Evolutionary conservation across 2,113 vertebrate genomes (phyloP).

Genomic region (Hirundichthys speculiger): DNA sequence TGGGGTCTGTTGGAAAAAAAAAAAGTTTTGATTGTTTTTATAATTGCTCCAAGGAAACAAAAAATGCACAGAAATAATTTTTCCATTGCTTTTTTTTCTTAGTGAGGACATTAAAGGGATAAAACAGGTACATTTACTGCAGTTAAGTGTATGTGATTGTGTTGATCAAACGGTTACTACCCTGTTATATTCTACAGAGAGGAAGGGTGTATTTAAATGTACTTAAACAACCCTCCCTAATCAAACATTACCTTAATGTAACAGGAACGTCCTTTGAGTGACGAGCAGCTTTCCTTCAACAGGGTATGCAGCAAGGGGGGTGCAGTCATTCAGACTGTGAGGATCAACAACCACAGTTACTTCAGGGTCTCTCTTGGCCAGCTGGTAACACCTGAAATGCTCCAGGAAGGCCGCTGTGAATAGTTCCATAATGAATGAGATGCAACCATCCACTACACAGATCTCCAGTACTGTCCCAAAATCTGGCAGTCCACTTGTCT

Average conservation of each 20-base stretch:
- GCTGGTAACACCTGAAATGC: slow-evolving; percentile 25
- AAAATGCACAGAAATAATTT: no score
- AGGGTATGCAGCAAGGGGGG: slow-evolving; percentile 25
- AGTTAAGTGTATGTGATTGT: no score
- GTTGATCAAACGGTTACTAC: no score
- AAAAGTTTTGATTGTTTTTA: no score
- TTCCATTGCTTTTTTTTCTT: no score
- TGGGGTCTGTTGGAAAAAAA: no score
- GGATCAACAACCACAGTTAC: slow-evolving; percentile 24
- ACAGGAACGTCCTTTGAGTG: slow-evolving; percentile 23
- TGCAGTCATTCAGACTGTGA: slow-evolving; percentile 32
- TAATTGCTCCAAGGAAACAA: no score
- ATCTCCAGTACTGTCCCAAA: slow-evolving; percentile 2
- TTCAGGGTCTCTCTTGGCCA: slow-evolving; percentile 1
- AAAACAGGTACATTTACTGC: no score
- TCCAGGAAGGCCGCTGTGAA: slow-evolving; percentile 22
- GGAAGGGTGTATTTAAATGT: neutral
- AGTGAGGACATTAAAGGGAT: no score
- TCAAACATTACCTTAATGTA: slow-evolving; percentile 21
- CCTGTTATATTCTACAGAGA: no score
- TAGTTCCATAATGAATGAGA: slow-evolving; percentile 40
- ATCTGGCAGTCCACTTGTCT: no score
- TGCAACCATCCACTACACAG: neutral
- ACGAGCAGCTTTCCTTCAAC: slow-evolving; percentile 20
- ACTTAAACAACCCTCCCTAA: neutral